These are phyloP conservation scores for Podarcis lilfordi DNA, from an alignment of 2,797 vertebrate species.

Conservation along the genomic window DNA sequence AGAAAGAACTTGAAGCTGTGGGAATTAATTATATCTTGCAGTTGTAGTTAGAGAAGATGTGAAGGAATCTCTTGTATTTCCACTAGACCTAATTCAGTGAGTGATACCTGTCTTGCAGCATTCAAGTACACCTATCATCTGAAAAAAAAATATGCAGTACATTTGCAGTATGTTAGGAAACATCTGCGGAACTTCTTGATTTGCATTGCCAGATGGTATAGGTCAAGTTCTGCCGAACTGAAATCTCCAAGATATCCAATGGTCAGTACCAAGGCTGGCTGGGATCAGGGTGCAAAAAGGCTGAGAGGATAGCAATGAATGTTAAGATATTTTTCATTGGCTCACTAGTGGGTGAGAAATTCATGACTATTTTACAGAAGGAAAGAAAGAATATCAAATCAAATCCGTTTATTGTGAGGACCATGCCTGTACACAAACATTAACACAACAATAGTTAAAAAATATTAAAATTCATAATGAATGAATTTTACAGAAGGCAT, in stretches of 20 bases:
- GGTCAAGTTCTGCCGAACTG: background rate
- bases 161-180: background rate
- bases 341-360: background rate
- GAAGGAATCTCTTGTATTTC: constrained; percentile 13
- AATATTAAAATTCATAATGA: no score
- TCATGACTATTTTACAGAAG: background rate
- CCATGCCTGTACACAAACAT: no score
- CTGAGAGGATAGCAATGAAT: background rate
- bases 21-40: constrained; percentile 12
- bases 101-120: background rate
- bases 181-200: background rate
- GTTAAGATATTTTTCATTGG: background rate
- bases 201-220: background rate
- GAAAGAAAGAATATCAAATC: no score
- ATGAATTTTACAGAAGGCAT: background rate
- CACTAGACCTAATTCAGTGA: background rate
- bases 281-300: background rate
- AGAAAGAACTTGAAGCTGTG: background rate
- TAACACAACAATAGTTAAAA: no score
- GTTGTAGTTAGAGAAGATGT: background rate
- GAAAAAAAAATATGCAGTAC: constrained; percentile 13
- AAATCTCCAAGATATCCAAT: background rate
- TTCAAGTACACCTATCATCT: background rate
- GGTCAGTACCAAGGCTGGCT: background rate
- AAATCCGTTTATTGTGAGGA: no score